These are phyloP conservation scores for Leptoclinus maculatus DNA, from an alignment of 2,797 vertebrate species.

Conservation along the genomic window DNA sequence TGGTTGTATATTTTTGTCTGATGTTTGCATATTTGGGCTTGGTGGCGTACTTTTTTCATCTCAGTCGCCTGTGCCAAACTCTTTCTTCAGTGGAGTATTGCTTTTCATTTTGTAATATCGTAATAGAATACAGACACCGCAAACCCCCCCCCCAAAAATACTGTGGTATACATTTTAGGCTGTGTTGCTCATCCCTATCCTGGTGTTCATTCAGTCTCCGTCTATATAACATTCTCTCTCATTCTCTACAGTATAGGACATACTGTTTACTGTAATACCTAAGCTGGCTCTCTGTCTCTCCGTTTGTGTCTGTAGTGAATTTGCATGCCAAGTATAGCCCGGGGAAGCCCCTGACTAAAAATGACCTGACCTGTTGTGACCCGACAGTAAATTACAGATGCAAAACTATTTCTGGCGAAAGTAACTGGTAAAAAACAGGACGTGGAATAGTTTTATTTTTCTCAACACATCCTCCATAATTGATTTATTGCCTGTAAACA, in stretches of 20 bases:
- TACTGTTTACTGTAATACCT: conserved; percentile 4
- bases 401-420: conserved; percentile 16
- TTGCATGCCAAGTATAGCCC: conserved; percentile 10
- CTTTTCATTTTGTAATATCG: too few relatives aligned
- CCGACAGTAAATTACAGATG: conserved; percentile 29
- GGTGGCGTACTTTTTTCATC: too few relatives aligned
- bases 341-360: conserved; percentile 18
- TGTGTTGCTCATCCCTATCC: too few relatives aligned
- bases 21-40: not conserved
- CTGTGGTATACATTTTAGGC: too few relatives aligned
- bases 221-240: not conserved
- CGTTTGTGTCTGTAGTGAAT: conserved; percentile 5
- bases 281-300: conserved; percentile 2
- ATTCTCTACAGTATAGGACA: not conserved
- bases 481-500: conserved; percentile 4
- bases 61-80: too few relatives aligned
- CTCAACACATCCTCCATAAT: not conserved
- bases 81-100: too few relatives aligned
- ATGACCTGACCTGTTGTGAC: conserved; percentile 18
- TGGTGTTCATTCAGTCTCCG: not conserved
- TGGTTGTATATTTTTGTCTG: not conserved
- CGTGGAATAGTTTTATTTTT: not conserved
- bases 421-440: conserved; percentile 1
- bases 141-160: too few relatives aligned
- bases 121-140: too few relatives aligned